These are phyloP conservation scores for Ara ararauna DNA, from an alignment of 2,797 vertebrate species.

Conservation along the genomic window DNA sequence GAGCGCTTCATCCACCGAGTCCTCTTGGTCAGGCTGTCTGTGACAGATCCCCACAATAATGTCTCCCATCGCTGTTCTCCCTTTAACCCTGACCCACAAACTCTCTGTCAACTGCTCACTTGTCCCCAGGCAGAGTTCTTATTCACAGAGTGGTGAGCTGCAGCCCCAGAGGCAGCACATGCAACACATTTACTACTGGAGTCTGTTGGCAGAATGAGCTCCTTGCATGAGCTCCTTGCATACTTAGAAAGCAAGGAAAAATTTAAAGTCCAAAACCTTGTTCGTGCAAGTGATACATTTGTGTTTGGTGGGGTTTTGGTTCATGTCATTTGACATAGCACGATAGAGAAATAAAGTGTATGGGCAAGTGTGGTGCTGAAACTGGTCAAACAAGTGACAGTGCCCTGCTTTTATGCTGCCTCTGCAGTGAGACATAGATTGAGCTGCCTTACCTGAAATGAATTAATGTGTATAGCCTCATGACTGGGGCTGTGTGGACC, in stretches of 20 bases:
- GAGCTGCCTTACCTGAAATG: background rate
- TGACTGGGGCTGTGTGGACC: background rate
- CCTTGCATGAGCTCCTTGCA: background rate
- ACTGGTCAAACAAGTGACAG: fast-evolving
- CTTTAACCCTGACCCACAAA: no score
- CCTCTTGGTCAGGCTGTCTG: no score
- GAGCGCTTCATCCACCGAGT: no score
- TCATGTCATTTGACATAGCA: background rate
- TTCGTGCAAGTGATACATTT: background rate
- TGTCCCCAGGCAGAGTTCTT: background rate
- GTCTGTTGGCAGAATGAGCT: background rate
- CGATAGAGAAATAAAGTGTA: background rate
- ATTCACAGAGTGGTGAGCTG: background rate
- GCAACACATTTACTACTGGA: background rate
- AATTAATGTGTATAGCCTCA: background rate
- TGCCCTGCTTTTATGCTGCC: background rate
- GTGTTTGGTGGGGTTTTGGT: background rate
- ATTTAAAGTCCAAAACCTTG: background rate
- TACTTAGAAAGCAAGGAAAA: background rate
- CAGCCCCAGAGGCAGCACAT: background rate
- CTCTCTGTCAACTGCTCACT: no score
- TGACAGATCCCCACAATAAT: no score
- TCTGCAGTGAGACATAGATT: background rate
- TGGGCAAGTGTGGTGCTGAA: background rate
- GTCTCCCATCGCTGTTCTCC: no score